Percentiles rank a stretch among this genome's conserved stretches.
These are phyloP conservation scores for Pachyrhynchus sulphureomaculatus DNA, from an alignment of 1,140 invertebrate species.

Conservation along the genomic window DNA sequence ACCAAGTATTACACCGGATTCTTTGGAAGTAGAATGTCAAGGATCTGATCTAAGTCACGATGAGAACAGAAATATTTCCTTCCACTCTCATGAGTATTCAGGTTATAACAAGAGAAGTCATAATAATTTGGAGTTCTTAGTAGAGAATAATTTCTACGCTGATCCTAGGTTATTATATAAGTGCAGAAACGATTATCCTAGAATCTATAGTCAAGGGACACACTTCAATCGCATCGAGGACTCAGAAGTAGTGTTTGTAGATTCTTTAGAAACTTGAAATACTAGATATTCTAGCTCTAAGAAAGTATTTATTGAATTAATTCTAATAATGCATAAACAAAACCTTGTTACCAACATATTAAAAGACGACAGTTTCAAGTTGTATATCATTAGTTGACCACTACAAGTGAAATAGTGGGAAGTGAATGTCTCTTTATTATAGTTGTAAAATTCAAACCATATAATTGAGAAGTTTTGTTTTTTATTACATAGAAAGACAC, in stretches of 20 bases:
- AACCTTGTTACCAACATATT: too few relatives aligned
- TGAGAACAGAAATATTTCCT: slow-evolving; percentile 18
- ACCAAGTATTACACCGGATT: slow-evolving; percentile 42
- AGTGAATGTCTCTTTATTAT: too few relatives aligned
- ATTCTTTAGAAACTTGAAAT: slow-evolving; percentile 34
- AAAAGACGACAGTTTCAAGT: too few relatives aligned
- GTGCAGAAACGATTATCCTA: not conserved
- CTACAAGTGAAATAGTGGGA: too few relatives aligned
- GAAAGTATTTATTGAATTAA: too few relatives aligned
- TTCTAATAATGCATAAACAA: too few relatives aligned
- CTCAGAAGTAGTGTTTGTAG: slow-evolving; percentile 28
- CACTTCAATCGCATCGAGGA: not conserved
- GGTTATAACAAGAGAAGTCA: slow-evolving; percentile 12
- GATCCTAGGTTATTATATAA: slow-evolving; percentile 23
- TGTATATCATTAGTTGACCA: too few relatives aligned
- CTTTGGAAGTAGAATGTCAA: slow-evolving; percentile 35
- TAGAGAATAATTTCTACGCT: slow-evolving; percentile 34
- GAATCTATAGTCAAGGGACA: not conserved
- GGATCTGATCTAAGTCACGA: slow-evolving; percentile 13
- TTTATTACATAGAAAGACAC: too few relatives aligned
- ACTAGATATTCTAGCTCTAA: too few relatives aligned
- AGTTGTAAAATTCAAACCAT: too few relatives aligned
- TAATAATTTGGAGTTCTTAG: slow-evolving; percentile 10
- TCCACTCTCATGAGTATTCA: slow-evolving; percentile 30
- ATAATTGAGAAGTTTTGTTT: too few relatives aligned